phyloP scores from a whole-genome alignment of 2,888 invertebrate species.

The Meganola albula region DNA sequence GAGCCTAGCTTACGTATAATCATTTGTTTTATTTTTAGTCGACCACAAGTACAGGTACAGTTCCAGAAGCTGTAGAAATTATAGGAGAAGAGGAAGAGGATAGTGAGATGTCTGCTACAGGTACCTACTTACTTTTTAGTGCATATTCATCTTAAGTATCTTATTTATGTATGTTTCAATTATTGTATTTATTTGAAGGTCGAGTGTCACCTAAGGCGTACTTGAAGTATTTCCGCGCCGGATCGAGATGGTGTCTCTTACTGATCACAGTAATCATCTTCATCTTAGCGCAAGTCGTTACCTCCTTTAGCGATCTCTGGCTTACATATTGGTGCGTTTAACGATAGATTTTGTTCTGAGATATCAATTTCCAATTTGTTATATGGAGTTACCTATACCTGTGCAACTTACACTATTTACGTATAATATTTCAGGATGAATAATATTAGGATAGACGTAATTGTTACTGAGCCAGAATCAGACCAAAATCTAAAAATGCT shows the following conservation, averaged over 20 bases:
- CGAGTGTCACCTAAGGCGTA: constrained; percentile 80
- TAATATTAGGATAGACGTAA: too few species aligned
- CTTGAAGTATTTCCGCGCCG: constrained; percentile 82
- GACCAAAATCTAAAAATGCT: too few species aligned
- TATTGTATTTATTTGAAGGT: constrained; percentile 33
- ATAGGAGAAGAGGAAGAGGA: constrained; percentile 1
- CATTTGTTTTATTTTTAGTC: constrained; percentile 3
- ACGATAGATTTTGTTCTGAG: too few species aligned
- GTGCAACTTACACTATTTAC: too few species aligned
- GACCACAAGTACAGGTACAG: constrained; percentile 1
- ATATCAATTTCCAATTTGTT: too few species aligned
- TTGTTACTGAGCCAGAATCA: too few species aligned
- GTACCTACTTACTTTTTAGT: background rate
- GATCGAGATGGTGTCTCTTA: constrained; percentile 78
- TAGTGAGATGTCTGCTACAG: constrained; percentile 6
- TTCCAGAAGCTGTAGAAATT: constrained; percentile 3
- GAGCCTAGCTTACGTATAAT: too few species aligned
- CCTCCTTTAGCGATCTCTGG: constrained; percentile 87
- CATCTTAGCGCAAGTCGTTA: constrained; percentile 81
- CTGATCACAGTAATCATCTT: constrained; percentile 74
- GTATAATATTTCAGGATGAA: too few species aligned
- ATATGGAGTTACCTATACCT: too few species aligned
- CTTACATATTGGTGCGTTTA: constrained; percentile 84
- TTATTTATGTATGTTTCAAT: background rate
- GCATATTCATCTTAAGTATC: background rate